Percentiles rank a stretch among this genome's conserved stretches.
phyloP scores from a whole-genome alignment of 2,113 vertebrate species.

The Abramis brama region DNA sequence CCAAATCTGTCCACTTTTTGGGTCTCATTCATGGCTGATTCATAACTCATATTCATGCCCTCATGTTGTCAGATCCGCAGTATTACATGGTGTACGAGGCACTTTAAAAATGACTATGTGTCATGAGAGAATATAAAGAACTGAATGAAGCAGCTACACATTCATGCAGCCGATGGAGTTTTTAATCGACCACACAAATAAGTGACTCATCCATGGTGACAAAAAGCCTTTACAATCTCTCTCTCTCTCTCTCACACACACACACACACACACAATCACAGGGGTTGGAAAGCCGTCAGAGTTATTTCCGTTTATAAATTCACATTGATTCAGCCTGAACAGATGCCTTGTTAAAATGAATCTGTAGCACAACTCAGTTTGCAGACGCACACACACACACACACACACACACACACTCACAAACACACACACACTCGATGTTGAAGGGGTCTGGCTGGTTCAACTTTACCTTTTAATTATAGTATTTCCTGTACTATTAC shows the following conservation, averaged over 20 bases:
- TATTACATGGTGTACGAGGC: background rate
- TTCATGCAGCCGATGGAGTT: background rate
- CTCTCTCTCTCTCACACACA: too few species aligned
- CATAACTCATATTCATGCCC: background rate
- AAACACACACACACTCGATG: too few species aligned
- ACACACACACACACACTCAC: too few species aligned
- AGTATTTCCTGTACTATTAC: too few species aligned
- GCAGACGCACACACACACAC: background rate
- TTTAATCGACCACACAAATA: background rate
- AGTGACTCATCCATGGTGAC: conserved; percentile 6
- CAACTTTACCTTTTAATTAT: too few species aligned
- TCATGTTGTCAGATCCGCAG: background rate
- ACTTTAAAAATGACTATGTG: background rate
- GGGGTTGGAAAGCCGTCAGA: background rate
- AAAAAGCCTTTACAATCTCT: background rate
- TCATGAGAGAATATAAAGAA: background rate
- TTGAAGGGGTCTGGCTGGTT: too few species aligned
- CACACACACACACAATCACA: background rate
- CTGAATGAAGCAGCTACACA: background rate
- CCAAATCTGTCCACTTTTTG: conserved; percentile 10
- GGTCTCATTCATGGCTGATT: background rate
- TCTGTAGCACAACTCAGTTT: background rate
- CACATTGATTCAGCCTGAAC: background rate
- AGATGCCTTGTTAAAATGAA: conserved; percentile 4
- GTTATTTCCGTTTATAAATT: background rate